Evolutionary conservation across 2,797 vertebrate species (phyloP).

Genomic region (Anguilla megastoma): DNA sequence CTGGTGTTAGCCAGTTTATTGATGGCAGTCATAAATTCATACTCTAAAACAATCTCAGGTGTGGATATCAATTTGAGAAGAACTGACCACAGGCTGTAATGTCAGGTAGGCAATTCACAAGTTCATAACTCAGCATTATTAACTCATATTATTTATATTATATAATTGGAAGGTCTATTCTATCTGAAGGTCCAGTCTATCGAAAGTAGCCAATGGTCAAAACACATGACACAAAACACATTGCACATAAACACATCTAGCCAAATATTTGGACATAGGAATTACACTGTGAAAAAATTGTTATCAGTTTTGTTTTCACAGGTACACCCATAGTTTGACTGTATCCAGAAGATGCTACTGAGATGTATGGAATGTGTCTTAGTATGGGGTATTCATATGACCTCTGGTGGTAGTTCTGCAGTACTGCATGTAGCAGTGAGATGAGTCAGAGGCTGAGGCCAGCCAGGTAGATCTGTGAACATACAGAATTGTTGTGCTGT

Average conservation of each 20-base stretch:
- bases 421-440: conserved; percentile 42
- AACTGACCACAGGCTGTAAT: neutral
- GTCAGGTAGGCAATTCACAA: neutral
- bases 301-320: neutral
- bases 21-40: neutral
- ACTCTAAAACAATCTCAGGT: neutral
- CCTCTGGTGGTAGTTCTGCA: conserved; percentile 64
- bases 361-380: neutral
- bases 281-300: neutral
- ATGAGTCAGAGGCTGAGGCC: conserved; percentile 9
- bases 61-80: neutral
- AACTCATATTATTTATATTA: neutral
- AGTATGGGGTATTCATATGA: conserved; percentile 56
- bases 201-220: neutral
- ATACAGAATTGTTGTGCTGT: conserved; percentile 29
- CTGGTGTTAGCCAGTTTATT: neutral
- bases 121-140: neutral
- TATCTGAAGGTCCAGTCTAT: neutral
- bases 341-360: neutral
- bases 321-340: neutral
- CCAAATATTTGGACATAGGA: neutral
- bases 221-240: neutral
- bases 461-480: conserved; percentile 12
- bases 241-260: neutral
- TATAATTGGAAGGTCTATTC: neutral